These are phyloP conservation scores for Caenorhabditis sinica DNA, from an alignment of 2,888 invertebrate species.

Conservation along the genomic window DNA sequence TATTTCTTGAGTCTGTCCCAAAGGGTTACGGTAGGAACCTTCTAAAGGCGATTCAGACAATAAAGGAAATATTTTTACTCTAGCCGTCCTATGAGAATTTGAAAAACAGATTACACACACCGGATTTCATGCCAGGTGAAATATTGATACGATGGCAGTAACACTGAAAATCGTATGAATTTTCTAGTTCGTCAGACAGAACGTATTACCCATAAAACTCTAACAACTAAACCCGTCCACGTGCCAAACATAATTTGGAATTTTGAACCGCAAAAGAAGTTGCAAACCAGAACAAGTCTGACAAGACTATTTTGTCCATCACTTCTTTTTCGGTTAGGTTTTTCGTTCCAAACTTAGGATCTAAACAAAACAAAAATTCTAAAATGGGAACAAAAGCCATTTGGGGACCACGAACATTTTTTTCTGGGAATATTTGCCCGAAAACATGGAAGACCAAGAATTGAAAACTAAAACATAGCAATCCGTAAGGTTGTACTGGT, in stretches of 20 bases:
- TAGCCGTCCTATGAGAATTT: too few species aligned
- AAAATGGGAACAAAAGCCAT: slow-evolving; percentile 4
- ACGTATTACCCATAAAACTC: not conserved
- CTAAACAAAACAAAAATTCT: slow-evolving; percentile 20
- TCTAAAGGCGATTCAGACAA: too few species aligned
- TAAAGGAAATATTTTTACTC: too few species aligned
- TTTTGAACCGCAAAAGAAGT: slow-evolving; percentile 8
- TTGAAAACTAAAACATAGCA: slow-evolving; percentile 39
- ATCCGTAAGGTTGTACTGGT: slow-evolving; percentile 51
- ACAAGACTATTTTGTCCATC: not conserved
- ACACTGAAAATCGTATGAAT: not conserved
- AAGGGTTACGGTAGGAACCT: too few species aligned
- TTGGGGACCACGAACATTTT: slow-evolving; percentile 1
- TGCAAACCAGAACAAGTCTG: not conserved
- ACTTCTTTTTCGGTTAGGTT: slow-evolving; percentile 1
- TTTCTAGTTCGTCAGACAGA: not conserved
- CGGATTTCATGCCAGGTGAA: too few species aligned
- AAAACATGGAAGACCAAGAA: slow-evolving; percentile 17
- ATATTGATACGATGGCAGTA: too few species aligned
- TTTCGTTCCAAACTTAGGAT: slow-evolving; percentile 11
- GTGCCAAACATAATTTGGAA: slow-evolving; percentile 2
- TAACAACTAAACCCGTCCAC: not conserved
- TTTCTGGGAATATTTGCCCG: not conserved
- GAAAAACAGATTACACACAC: too few species aligned
- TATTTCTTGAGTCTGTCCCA: too few species aligned